Percentiles rank a stretch among this genome's conserved stretches.
Evolutionary conservation across 2,888 invertebrate genomes (phyloP).

Genomic region (Dicroscelio sp.): DNA sequence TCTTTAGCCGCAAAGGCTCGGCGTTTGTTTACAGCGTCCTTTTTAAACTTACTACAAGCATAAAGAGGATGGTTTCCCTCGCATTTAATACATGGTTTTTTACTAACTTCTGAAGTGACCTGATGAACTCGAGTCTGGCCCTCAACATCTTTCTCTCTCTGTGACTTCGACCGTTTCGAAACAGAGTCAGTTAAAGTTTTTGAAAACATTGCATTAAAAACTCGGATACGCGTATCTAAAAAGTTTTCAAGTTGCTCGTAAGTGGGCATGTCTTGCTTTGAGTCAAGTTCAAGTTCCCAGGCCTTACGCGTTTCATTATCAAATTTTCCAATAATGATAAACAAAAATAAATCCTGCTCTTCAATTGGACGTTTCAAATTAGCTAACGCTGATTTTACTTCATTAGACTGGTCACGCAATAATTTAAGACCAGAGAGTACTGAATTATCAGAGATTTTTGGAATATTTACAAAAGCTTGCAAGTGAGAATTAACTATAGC

Average conservation of each 20-base stretch:
- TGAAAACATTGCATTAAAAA: too few species aligned
- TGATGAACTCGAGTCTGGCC: too few species aligned
- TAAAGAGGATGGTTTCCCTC: background rate
- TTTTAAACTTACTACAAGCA: background rate
- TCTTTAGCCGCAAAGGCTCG: background rate
- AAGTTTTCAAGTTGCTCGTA: background rate
- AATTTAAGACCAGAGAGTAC: background rate
- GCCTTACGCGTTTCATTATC: conserved; percentile 16
- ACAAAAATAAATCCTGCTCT: conserved; percentile 35
- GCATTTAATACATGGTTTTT: background rate
- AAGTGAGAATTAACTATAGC: conserved; percentile 2
- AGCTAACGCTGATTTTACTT: background rate
- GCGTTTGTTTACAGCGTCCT: background rate
- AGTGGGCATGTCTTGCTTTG: background rate
- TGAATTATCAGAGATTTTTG: conserved; percentile 4
- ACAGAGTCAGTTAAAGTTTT: too few species aligned
- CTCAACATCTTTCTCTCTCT: too few species aligned
- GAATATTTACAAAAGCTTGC: background rate
- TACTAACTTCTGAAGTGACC: too few species aligned
- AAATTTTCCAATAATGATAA: conserved; percentile 19
- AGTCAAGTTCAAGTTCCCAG: conserved; percentile 12
- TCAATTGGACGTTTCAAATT: background rate
- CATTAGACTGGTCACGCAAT: too few species aligned
- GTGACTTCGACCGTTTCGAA: too few species aligned
- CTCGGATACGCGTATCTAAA: too few species aligned